phyloP scores from a whole-genome alignment of 2,888 invertebrate genomes.

The Nomada flava region DNA sequence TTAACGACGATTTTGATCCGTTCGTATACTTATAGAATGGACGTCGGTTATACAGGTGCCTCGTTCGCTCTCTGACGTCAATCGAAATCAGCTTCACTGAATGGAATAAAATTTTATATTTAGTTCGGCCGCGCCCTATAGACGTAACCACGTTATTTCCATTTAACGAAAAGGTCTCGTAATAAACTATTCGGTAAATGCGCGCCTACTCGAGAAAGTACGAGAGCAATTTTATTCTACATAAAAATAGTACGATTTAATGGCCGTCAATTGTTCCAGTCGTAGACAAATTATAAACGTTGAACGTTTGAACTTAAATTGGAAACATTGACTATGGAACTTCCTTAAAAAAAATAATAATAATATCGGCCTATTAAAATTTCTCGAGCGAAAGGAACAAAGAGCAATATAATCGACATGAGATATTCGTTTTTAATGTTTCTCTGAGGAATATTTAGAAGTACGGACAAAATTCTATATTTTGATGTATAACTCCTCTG shows the following conservation, averaged over 20 bases:
- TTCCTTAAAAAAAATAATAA: too few species aligned
- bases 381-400: too few species aligned
- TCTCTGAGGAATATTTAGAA: too few species aligned
- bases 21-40: constrained; percentile 34
- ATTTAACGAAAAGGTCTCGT: constrained; percentile 11
- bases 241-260: background rate
- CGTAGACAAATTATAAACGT: too few species aligned
- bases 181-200: constrained; percentile 8
- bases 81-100: constrained; percentile 13
- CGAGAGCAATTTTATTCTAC: background rate
- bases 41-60: constrained; percentile 20
- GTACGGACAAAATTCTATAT: too few species aligned
- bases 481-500: too few species aligned
- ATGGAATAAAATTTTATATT: constrained; percentile 36
- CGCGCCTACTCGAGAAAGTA: background rate
- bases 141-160: constrained; percentile 17
- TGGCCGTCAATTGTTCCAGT: background rate
- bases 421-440: too few species aligned
- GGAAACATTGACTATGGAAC: too few species aligned
- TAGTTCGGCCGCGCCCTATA: constrained; percentile 2
- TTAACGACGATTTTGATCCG: constrained; percentile 20
- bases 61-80: constrained; percentile 39
- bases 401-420: too few species aligned
- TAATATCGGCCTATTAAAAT: too few species aligned
- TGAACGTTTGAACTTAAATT: too few species aligned